These are phyloP conservation scores for Diplazon laetatorius DNA, from an alignment of 2,888 invertebrate species.

Conservation along the genomic window DNA sequence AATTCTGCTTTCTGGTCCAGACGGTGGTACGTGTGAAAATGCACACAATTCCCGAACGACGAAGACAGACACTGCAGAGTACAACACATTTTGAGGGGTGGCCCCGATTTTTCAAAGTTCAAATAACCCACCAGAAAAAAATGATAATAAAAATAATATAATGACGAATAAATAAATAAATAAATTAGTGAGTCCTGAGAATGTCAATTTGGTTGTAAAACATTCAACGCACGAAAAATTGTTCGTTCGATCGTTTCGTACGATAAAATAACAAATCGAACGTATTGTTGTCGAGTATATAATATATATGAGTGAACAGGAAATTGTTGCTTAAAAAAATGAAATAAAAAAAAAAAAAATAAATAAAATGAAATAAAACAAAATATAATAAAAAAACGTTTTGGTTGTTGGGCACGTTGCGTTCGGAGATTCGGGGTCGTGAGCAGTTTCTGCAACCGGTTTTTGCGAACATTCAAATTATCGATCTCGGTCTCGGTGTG, in stretches of 20 bases:
- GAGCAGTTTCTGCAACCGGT: constrained; percentile 60
- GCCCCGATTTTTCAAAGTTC: no score
- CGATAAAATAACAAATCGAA: no score
- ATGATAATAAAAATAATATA: constrained; percentile 2
- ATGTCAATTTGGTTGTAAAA: no score
- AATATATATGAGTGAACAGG: no score
- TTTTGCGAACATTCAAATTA: constrained; percentile 58
- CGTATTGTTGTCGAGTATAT: no score
- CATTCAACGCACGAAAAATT: no score
- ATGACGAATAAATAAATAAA: no score
- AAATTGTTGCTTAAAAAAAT: no score
- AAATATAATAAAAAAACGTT: constrained; percentile 25
- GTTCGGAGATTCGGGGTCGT: constrained; percentile 1
- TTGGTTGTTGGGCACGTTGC: constrained; percentile 5
- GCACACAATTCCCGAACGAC: constrained; percentile 28
- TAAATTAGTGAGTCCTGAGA: no score
- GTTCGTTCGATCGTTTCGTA: no score
- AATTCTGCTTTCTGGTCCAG: constrained; percentile 41
- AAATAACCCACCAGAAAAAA: no score
- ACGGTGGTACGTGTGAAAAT: constrained; percentile 46
- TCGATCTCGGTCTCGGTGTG: constrained; percentile 55
- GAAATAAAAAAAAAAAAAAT: constrained; percentile 13
- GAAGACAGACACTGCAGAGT: constrained; percentile 22
- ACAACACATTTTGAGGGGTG: constrained; percentile 29
- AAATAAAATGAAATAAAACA: neutral